Evolutionary conservation across 2,888 invertebrate genomes (phyloP), one percentile per base, ranked within the genome.

Genomic region (Rhopalosiphum nymphaeae): DNA sequence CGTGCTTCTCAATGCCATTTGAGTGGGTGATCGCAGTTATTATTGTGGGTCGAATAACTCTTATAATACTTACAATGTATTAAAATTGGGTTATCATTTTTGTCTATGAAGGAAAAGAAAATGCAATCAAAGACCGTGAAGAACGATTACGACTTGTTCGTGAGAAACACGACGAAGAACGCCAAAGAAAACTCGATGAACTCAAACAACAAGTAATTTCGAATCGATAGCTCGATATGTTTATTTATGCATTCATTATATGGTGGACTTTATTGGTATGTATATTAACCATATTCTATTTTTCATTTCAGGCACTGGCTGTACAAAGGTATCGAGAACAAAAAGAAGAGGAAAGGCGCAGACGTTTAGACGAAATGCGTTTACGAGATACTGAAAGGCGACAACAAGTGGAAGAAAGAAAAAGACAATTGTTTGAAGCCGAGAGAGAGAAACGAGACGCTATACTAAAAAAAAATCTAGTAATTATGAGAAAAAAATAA

Each of bases 251-350:
- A 36, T 85, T 26, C 29, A 85, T 44, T 29, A 13, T 78, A 3
- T 21, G 21, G 1, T 36, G 36, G 36, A 25, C 78, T 36, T 78
- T 36, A 78, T 85, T 11, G 0, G 13, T 84, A 3, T 13, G 29
- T 90, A 13, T 21, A 29, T 25, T 78, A 49, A 89, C 46, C n/a
- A 13, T 91, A 25, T 94, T 89, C 3, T 86, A 13, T 87, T 89
- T 91, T 36, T 84, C 56, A 44, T 95, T 91, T 11, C 93, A 95
- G 96, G 98, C 98, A 94, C 97, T 98, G 95, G 98, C 98, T 91
- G 98, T 98, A 95, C 98, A 98, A 96, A 97, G 97, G 95, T 98
- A 98, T 96, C 97, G 98, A 91, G 98, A 98, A 96, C 98, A 98
- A 96, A 97, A 98, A 95, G 98, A 98, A 96, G 97, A 98, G 95